Base-by-base conservation (phyloP, 2,888 invertebrate genomes). In the Parnassius mnemosyne region DNA sequence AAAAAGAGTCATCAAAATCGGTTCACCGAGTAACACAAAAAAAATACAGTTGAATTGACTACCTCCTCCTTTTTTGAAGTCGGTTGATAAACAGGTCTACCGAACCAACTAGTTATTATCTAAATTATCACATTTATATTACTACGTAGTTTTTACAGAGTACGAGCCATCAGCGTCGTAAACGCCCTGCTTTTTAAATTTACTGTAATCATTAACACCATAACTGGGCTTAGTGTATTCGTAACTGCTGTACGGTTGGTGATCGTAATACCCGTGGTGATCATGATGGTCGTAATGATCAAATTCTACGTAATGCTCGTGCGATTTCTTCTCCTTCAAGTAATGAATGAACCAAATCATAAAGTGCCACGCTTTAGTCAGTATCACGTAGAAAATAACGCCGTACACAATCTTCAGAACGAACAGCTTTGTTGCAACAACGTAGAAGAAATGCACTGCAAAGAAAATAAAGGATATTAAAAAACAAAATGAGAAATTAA, bases 81-180 rank as follows among this genome's bases (percentile, higher is more conserved):
- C 16, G 16, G 16, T 16, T 16, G 16, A 16, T 1, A 16, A 16
- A 16, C 16, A 16, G 2, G 16, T 16, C 16, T 2, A 16, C 16
- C 16, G 16, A 16, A 16, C 16, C 16, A 16, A 16, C 16, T 16
- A 16, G 1, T 16, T 16, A 16, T 16, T 16, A 1, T 16, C 16
- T 16, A 16, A 16, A 16, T 16, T 16, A 16, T 16, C 16, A 16
- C 16, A 16, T 16, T 16, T 16, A 16, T 16, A 16, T 16, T 16
- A 16, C 16, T 16, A 16, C 16, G 16, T 16, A 16, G 1, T 47
- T 47, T 54, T 79, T 0, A 90, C 81, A 52, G 89, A 79, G 71
- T 81, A 90, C 0, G 90, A 89, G 0, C 90, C 90, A 68, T 90
- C 90, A 0, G 90, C 76, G 56, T 90, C 90, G 64, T 90, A 90